Evolutionary conservation across 2,888 invertebrate genomes (phyloP), one percentile per base, ranked within the genome.

Genomic region (Zygogramma bicolorata): DNA sequence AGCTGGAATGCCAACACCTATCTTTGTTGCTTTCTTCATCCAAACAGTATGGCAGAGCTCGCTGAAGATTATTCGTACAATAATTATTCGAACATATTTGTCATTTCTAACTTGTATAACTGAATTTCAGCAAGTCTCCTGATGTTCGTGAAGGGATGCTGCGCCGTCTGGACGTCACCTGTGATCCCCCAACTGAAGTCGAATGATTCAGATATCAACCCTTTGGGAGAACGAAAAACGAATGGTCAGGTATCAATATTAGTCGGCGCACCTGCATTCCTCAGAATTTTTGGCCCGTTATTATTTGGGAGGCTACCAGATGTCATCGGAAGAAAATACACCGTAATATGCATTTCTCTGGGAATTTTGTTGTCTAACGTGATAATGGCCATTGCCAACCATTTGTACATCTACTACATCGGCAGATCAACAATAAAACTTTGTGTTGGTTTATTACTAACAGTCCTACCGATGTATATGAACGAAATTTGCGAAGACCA

Each of bases 381-480:
- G 3, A 40, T 71, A 0, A 8, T 68, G n/a, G 70, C 74, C 1
- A 73, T 76, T 18, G 72, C 73, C 7, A 65, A 61, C 4, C 46
- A 61, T 4, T 38, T 78, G 0, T 20, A 42, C n/a, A 18, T 71
- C 4, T 77, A 69, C 65, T 91, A 89, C 86, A 89, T 85, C 6
- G 92, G 90, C 65, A 59, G 34, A 34, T 3, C 59, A 8, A 5
- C n/a, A 18, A 20, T 31, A 7, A 20, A 15, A 8, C 15, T 59
- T 15, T 59, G 29, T 25, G 27, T 4, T 20, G 59, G 59, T 2
- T 18, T 29, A 6, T n/a, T 34, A 5, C 5, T 34, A 15, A 8
- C 34, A 0, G 90, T 92, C 0, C 90, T 92, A 0, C 95, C 96
- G 0, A 93, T 95, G 90, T 97, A 96, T 86, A 91, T 95, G 73